Evolutionary conservation across 2,113 vertebrate species (phyloP).

Genomic region (Natator depressus): DNA sequence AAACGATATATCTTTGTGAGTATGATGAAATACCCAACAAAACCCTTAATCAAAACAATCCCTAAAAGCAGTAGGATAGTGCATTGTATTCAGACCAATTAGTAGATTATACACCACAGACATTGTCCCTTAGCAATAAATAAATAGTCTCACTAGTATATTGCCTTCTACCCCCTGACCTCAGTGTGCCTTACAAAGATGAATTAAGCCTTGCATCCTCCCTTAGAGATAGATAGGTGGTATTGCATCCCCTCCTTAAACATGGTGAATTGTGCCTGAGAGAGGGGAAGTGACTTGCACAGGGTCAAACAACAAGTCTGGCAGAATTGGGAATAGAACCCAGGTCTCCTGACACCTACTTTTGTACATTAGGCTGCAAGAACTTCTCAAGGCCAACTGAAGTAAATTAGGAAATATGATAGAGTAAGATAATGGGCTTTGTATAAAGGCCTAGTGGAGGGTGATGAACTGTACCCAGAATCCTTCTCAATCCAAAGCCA

Average conservation of each 20-base stretch:
- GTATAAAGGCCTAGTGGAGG: neutral
- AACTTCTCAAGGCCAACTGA: neutral
- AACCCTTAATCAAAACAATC: neutral
- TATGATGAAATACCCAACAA: neutral
- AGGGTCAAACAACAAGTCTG: neutral
- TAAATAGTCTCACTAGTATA: neutral
- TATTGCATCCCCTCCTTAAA: neutral
- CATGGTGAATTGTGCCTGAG: neutral
- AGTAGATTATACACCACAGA: neutral
- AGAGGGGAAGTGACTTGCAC: neutral
- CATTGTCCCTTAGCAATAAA: neutral
- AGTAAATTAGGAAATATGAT: neutral
- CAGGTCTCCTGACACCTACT: neutral
- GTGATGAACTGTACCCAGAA: neutral
- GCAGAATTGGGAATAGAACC: neutral
- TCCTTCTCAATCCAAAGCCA: neutral
- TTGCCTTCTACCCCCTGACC: neutral
- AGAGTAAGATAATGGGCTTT: neutral
- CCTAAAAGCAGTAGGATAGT: neutral
- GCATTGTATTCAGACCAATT: neutral
- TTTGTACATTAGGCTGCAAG: neutral
- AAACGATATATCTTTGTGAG: neutral
- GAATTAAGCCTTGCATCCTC: neutral
- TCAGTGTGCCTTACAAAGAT: neutral
- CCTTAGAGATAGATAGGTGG: rapidly evolving